Percentiles rank a stretch among this genome's conserved stretches.
phyloP scores from a whole-genome alignment of 2,797 vertebrate genomes.

The Acrocephalus scirpaceus region DNA sequence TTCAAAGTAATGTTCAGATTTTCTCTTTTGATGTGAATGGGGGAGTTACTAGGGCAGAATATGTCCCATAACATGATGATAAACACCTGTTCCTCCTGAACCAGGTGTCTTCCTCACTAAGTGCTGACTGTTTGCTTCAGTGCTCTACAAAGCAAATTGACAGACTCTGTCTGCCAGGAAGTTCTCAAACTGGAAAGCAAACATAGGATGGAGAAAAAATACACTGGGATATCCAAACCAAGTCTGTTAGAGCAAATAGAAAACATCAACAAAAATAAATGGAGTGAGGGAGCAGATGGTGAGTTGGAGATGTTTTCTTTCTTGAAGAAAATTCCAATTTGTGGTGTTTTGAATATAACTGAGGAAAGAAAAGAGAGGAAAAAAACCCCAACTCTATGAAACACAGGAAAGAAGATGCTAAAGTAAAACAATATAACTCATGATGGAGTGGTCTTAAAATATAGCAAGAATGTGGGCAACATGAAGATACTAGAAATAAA shows the following conservation, averaged over 20 bases:
- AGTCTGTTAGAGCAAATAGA: not conserved
- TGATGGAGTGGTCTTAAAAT: not conserved
- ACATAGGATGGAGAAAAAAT: not conserved
- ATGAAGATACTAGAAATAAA: not conserved
- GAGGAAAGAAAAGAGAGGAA: fast-evolving
- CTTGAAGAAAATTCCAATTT: not conserved
- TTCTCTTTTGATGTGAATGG: not conserved
- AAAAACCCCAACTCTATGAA: not conserved
- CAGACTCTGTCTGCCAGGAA: not conserved
- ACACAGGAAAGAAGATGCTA: not conserved
- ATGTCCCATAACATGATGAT: not conserved
- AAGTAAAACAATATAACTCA: not conserved
- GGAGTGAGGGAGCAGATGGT: not conserved
- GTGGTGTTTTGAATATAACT: not conserved
- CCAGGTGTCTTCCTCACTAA: not conserved
- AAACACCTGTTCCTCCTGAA: not conserved
- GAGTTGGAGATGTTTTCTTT: not conserved
- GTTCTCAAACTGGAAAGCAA: not conserved
- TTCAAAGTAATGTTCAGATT: not conserved
- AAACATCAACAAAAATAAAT: not conserved
- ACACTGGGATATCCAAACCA: not conserved
- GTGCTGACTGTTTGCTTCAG: not conserved
- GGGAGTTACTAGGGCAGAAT: not conserved
- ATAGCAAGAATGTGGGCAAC: not conserved
- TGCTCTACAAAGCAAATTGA: not conserved